Evolutionary conservation across 2,888 invertebrate species (phyloP).

Genomic region (Spilarctia lutea): DNA sequence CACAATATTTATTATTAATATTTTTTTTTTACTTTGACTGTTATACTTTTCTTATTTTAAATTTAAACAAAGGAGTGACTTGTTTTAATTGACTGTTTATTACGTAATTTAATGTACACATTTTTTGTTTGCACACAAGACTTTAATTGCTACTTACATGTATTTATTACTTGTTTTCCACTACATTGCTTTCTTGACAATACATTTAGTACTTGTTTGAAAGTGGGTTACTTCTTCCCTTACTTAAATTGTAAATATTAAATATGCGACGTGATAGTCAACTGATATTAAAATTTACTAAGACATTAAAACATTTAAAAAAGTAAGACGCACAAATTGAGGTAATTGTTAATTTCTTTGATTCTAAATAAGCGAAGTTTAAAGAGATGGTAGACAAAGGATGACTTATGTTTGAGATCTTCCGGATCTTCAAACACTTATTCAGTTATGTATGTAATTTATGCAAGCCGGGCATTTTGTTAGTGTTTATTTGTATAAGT

Average conservation of each 20-base stretch:
- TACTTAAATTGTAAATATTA: conserved; percentile 5
- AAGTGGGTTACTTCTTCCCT: neutral
- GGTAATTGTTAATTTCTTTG: conserved; percentile 7
- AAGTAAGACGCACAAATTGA: neutral
- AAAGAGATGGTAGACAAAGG: conserved; percentile 37
- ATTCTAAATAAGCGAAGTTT: conserved; percentile 18
- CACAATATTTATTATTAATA: conserved; percentile 36
- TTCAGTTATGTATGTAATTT: conserved; percentile 31
- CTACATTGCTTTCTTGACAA: conserved; percentile 41
- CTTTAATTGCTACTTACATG: conserved; percentile 36
- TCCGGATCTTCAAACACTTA: conserved; percentile 24
- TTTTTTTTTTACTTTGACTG: conserved; percentile 14
- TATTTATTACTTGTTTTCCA: conserved; percentile 25
- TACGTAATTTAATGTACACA: conserved; percentile 43
- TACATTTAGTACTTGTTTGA: neutral
- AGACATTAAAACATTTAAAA: neutral
- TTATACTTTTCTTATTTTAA: conserved; percentile 35
- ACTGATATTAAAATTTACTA: conserved; percentile 4
- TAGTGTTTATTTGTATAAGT: conserved; percentile 23
- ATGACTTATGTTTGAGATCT: conserved; percentile 25
- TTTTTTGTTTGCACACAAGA: conserved; percentile 41
- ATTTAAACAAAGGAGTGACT: conserved; percentile 40
- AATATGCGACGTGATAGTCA: conserved; percentile 3
- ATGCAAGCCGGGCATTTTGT: conserved; percentile 27
- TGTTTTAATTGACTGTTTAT: conserved; percentile 38